Conservation (phyloP, 2,888 invertebrate genomes). For the Drosophila melanosoma region DNA sequence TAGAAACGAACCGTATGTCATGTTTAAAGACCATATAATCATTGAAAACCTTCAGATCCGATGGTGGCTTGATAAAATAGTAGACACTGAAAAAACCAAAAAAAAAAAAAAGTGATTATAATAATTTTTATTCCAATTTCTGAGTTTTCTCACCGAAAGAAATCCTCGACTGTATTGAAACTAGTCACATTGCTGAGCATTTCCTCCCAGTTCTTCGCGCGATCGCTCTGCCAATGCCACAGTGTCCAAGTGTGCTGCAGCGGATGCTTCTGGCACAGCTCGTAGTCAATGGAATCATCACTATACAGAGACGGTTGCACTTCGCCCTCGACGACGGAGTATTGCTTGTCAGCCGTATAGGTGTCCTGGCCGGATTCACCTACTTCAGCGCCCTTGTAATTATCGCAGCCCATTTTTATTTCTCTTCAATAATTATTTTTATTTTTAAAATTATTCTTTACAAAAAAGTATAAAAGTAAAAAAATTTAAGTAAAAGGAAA, state of each 20-base stretch:
- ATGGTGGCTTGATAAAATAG: constrained; percentile 93
- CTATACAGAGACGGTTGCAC: constrained; percentile 57
- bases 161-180: constrained; percentile 98
- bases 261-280: constrained; percentile 92
- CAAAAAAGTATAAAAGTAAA: constrained; percentile 13
- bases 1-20: constrained; percentile 83
- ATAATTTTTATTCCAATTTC: not conserved
- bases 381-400: constrained; percentile 38
- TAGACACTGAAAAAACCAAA: constrained; percentile 88
- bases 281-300: constrained; percentile 84
- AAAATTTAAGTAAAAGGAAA: constrained; percentile 38
- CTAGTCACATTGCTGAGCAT: constrained; percentile 96
- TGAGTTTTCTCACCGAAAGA: constrained; percentile 88
- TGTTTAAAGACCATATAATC: constrained; percentile 92
- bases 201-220: constrained; percentile 93
- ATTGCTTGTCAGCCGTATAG: not conserved
- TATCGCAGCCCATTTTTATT: constrained; percentile 63
- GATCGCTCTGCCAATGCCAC: constrained; percentile 98
- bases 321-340: constrained; percentile 23
- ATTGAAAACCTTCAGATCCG: constrained; percentile 90
- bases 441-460: constrained; percentile 6
- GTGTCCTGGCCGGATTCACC: constrained; percentile 12
- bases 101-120: constrained; percentile 87
- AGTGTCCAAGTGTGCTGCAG: constrained; percentile 97
- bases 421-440: constrained; percentile 18